Percentiles rank a stretch among this genome's conserved stretches.
Evolutionary conservation across 2,113 vertebrate genomes (phyloP).

Genomic region (Capreolus pygargus): DNA sequence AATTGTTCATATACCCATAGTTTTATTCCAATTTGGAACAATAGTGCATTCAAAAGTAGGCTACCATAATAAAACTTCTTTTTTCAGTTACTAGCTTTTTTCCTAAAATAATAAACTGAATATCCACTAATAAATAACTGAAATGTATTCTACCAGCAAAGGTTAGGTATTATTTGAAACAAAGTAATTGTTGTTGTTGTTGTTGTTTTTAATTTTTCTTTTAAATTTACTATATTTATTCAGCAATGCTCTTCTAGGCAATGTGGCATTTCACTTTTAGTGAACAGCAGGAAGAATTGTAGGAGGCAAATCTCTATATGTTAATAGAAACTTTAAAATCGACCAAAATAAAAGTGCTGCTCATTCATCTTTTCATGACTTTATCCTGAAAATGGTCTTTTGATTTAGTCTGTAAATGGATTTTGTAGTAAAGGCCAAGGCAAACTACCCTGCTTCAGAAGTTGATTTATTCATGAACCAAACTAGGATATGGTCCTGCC

Average conservation of each 20-base stretch:
- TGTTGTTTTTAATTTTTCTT: background rate
- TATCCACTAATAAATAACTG: background rate
- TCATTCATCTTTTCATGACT: conserved; percentile 4
- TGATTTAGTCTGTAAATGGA: background rate
- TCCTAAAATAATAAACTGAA: background rate
- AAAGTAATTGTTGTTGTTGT: accelerated
- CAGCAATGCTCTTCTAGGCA: background rate
- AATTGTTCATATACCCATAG: background rate
- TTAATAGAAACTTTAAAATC: conserved; percentile 37
- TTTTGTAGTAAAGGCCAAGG: background rate
- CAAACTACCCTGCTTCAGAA: background rate
- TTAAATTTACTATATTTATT: background rate
- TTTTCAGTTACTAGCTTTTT: background rate
- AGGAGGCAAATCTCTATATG: background rate
- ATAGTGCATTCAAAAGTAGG: background rate
- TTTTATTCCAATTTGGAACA: background rate
- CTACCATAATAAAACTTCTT: background rate
- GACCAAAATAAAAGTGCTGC: background rate
- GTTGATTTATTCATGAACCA: background rate
- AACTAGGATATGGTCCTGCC: background rate
- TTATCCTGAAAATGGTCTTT: conserved; percentile 33
- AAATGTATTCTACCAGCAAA: background rate
- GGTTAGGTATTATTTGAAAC: background rate
- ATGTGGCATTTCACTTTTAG: background rate
- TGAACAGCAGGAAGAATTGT: background rate